Percentiles rank a stretch among this genome's conserved stretches.
phyloP scores from a whole-genome alignment of 2,797 vertebrate species.

The Lithobates pipiens region DNA sequence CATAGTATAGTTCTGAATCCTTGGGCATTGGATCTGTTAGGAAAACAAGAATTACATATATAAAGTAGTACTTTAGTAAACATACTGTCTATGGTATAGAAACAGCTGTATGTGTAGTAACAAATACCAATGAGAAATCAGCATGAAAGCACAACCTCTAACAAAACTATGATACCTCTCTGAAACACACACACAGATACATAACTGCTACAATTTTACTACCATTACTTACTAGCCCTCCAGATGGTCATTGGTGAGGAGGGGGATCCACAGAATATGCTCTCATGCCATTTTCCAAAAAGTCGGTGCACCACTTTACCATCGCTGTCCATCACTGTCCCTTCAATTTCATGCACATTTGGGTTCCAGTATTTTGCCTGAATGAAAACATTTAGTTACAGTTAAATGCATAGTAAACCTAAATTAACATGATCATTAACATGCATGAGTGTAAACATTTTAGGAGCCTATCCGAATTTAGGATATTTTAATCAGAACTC shows the following conservation, averaged over 20 bases:
- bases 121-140: too few species aligned
- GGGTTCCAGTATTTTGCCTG: slow-evolving; percentile 97
- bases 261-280: slow-evolving; percentile 86
- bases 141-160: too few species aligned
- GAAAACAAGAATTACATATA: slow-evolving; percentile 39
- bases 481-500: too few species aligned
- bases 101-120: too few species aligned
- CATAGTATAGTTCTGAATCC: slow-evolving; percentile 90
- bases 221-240: slow-evolving; percentile 88
- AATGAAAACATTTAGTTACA: neutral
- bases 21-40: slow-evolving; percentile 88
- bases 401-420: neutral
- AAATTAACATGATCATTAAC: too few species aligned
- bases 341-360: slow-evolving; percentile 92
- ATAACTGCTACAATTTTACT: neutral
- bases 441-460: too few species aligned
- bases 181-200: too few species aligned
- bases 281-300: slow-evolving; percentile 96
- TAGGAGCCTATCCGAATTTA: too few species aligned
- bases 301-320: slow-evolving; percentile 88
- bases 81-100: neutral
- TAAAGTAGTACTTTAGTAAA: neutral
- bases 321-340: slow-evolving; percentile 82
- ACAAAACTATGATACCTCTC: too few species aligned
- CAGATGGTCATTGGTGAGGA: slow-evolving; percentile 90